phyloP scores from a whole-genome alignment of 2,888 invertebrate genomes.

The Amorpha juglandis region DNA sequence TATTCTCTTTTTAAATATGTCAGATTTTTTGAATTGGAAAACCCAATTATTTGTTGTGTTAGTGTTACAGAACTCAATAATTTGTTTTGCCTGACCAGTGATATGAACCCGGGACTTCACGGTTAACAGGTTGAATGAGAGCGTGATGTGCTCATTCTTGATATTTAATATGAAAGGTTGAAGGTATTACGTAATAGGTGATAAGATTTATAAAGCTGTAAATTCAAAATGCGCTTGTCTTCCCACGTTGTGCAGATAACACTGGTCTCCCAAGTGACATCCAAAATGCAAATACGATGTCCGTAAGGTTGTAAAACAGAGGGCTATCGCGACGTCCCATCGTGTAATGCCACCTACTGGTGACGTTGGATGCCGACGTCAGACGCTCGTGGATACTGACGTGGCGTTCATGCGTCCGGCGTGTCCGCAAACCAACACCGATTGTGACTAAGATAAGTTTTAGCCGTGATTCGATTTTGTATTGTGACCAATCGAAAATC shows the following conservation, averaged over 20 bases:
- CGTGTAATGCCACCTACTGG: conserved; percentile 48
- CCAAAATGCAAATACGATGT: conserved; percentile 71
- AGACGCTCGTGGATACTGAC: conserved; percentile 35
- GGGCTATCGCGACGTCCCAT: conserved; percentile 63
- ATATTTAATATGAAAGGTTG: no score
- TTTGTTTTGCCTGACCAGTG: no score
- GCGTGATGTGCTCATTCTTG: no score
- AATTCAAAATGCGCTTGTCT: conserved; percentile 46
- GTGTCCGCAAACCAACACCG: conserved; percentile 53
- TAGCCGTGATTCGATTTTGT: conserved; percentile 58
- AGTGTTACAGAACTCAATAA: no score
- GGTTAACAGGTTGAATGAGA: no score
- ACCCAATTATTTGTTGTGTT: no score
- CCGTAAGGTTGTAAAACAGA: conserved; percentile 63
- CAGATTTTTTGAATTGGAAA: no score
- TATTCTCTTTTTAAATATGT: no score
- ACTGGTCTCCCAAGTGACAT: conserved; percentile 53
- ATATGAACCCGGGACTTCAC: no score
- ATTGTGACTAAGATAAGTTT: conserved; percentile 70
- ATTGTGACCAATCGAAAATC: conserved; percentile 58
- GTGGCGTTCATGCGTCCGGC: conserved; percentile 33
- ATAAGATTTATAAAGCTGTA: background rate
- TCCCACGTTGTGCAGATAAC: conserved; percentile 50
- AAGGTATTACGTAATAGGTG: no score
- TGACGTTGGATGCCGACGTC: conserved; percentile 40